phyloP scores from a whole-genome alignment of 2,113 vertebrate species.

The Peromyscus polionotus region DNA sequence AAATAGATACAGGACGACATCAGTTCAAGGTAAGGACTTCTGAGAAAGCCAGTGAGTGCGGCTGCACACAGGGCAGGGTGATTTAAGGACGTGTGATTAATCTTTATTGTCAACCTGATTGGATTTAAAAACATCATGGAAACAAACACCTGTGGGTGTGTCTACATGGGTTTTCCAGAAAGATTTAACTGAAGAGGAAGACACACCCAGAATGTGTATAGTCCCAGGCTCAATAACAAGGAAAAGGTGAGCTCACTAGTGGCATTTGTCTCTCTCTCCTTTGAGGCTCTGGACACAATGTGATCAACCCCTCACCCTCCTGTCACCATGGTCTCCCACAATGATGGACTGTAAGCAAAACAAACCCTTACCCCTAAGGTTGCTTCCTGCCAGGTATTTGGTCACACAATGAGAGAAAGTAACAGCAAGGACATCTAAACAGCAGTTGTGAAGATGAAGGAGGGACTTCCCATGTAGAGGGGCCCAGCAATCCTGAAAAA shows the following conservation, averaged over 20 bases:
- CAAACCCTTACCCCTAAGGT: not conserved
- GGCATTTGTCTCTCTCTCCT: not conserved
- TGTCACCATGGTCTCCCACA: not conserved
- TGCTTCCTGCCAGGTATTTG: not conserved
- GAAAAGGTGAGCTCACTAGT: not conserved
- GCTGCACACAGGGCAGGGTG: too few relatives aligned
- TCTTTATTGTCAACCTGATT: not conserved
- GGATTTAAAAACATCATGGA: not conserved
- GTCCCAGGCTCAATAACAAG: not conserved
- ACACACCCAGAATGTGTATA: not conserved
- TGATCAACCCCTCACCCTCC: not conserved
- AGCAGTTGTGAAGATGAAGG: not conserved
- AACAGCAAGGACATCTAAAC: not conserved
- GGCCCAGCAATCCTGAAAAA: not conserved
- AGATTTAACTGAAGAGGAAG: not conserved
- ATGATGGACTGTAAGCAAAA: not conserved
- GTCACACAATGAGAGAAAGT: not conserved
- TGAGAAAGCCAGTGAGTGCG: not conserved
- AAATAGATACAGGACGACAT: not conserved
- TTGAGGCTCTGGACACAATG: not conserved
- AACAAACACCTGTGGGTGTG: not conserved
- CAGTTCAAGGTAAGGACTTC: not conserved
- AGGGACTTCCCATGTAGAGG: not conserved
- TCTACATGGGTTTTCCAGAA: not conserved
- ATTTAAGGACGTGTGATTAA: not conserved